Evolutionary conservation across 2,888 invertebrate species (phyloP), one percentile per base, ranked within the genome.

Genomic region (Mesodorylaimus sp.): DNA sequence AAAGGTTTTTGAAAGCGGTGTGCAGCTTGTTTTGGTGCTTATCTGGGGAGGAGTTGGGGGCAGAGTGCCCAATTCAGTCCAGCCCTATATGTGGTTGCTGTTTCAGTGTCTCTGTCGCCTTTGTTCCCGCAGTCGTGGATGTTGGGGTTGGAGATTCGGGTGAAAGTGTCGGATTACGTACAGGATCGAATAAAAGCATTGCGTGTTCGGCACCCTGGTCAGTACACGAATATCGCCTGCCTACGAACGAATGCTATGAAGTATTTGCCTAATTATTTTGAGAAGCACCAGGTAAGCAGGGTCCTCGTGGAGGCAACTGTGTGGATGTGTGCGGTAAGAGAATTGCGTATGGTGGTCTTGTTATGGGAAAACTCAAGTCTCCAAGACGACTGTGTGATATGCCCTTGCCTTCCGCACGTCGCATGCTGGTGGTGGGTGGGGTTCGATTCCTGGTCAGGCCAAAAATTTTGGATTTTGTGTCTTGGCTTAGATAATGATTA

Each of bases 241-340:
- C 71, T 97, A 45, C 76, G 97, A 56, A 81, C 86, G 16, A 97
- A 97, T 74, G 95, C 95, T 1, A 97, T 99, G 95, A 97, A 95
- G 70, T 93, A 93, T 74, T 75, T 99, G 59, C 93, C 95, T 1
- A 95, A 97, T 69, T 97, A 82, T 70, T 97, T 99, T 65, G 68
- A 73, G 50, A 95, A 93, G 73, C 86, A 82, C 55, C 95, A 89
- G 76, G 84, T 83, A 70, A 37, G 47, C 13, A 7, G 21, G 39
- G 5, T 16, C 13, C 32, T 32, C 16, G 32, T 16, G 10, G 32
- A 32, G 10, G 16, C n/a, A n/a, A n/a, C n/a, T n/a, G n/a, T n/a
- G n/a, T n/a, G n/a, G n/a, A n/a, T n/a, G n/a, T n/a, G n/a, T n/a
- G n/a, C n/a, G n/a, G n/a, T n/a, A n/a, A n/a, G n/a, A n/a, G n/a